A percentile compares a stretch with the other conserved stretches of the same genome.
Conservation (phyloP, 2,888 invertebrate genomes). For the Griposia aprilina region DNA sequence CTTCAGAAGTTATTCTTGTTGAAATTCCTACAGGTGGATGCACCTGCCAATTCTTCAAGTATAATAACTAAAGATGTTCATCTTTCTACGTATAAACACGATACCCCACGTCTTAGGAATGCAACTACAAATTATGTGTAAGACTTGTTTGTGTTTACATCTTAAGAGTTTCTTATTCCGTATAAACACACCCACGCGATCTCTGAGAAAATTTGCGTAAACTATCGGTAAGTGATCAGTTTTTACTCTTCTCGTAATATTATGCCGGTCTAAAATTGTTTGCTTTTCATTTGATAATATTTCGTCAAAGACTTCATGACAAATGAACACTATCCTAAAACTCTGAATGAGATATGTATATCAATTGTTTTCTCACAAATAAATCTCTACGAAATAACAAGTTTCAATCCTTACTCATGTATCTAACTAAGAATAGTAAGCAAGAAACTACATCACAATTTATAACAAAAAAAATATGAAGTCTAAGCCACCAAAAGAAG, state of each 20-base stretch:
- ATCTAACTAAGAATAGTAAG: neutral
- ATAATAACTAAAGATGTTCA: constrained; percentile 11
- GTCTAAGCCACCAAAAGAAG: constrained; percentile 17
- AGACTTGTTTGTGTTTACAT: constrained; percentile 49
- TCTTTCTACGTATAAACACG: constrained; percentile 11
- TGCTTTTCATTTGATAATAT: neutral
- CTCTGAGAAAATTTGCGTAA: constrained; percentile 23
- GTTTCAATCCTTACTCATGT: neutral
- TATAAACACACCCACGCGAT: constrained; percentile 42
- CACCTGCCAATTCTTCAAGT: constrained; percentile 22
- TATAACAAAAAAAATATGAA: neutral
- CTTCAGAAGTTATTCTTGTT: neutral
- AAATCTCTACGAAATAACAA: neutral
- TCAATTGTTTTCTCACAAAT: neutral
- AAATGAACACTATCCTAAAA: no score
- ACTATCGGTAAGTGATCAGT: constrained; percentile 6
- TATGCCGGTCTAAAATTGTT: neutral
- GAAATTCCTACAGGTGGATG: constrained; percentile 4
- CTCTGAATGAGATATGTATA: no score
- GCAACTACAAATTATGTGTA: constrained; percentile 13
- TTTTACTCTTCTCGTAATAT: constrained; percentile 16
- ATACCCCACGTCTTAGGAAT: constrained; percentile 13
- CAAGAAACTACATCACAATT: neutral
- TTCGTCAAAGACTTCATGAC: neutral
- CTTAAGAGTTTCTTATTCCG: constrained; percentile 53